Evolutionary conservation across 2,797 vertebrate genomes (phyloP).

Genomic region (Catostomus latipinnis): DNA sequence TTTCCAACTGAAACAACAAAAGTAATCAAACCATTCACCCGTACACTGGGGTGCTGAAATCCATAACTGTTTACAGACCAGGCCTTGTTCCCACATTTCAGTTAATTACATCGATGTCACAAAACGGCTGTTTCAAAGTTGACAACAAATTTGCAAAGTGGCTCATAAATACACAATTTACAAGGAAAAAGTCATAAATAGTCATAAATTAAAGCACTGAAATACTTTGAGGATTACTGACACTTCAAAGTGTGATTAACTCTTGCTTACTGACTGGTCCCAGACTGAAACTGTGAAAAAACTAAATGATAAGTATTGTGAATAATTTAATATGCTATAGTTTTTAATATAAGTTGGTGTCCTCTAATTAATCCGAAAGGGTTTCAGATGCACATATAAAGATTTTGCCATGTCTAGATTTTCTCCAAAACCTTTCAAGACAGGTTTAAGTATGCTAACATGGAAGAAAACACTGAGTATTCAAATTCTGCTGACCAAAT

Average conservation of each 20-base stretch:
- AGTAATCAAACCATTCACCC: slow-evolving; percentile 60
- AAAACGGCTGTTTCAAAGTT: slow-evolving; percentile 46
- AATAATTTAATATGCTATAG: no score
- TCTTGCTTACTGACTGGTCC: background rate
- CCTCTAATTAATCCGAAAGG: no score
- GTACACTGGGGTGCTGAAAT: slow-evolving; percentile 57
- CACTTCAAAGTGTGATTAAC: slow-evolving; percentile 22
- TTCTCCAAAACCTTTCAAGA: no score
- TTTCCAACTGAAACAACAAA: slow-evolving; percentile 64
- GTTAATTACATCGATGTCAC: slow-evolving; percentile 52
- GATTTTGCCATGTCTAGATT: no score
- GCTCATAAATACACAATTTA: slow-evolving; percentile 16
- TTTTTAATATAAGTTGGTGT: no score
- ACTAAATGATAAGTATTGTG: no score
- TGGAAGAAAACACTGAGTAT: no score
- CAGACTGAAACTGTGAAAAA: background rate
- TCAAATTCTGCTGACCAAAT: no score
- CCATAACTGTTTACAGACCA: slow-evolving; percentile 60
- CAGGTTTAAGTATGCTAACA: no score
- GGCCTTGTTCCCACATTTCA: slow-evolving; percentile 61
- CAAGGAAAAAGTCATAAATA: slow-evolving; percentile 23
- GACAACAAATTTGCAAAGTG: slow-evolving; percentile 33
- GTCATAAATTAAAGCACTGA: slow-evolving; percentile 3
- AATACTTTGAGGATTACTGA: slow-evolving; percentile 2
- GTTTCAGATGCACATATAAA: no score